Base-by-base conservation (phyloP, 2,113 vertebrate genomes). In the Actinemys pallida region DNA sequence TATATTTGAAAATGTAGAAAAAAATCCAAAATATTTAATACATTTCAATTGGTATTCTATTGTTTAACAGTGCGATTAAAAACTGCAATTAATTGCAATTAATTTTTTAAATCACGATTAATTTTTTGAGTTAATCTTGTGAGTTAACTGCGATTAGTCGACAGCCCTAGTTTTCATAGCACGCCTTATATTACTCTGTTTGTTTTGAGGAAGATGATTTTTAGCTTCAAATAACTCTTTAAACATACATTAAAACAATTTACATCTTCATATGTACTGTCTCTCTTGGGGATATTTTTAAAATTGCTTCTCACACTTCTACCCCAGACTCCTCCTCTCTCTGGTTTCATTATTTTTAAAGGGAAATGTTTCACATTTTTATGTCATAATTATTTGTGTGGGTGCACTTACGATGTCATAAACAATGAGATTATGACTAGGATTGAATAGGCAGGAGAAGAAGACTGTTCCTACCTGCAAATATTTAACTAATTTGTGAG, bases 401-500 rank as follows among this genome's bases (percentile, higher is more conserved):
- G 52, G 5, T 53, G 11, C 65, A 59, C 53, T 89, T 93, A 72
- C 20, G 59, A 56, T 11, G 49, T 83, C 5, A 1, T 89, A 92
- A 92, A 89, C 79, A 86, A 91, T 42, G 83, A 69, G 82, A 62
- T 88, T 59, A 65, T 84, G 8, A 80, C 84, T 92, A 75, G 86
- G 89, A 90, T 89, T 90, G 92, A 90, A 76, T 42, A 47, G 42
- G 69, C 69, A 27, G n/a, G 17, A 2, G 39, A 4, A 59, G 59
- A 53, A 94, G 93, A 96, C 94, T 59, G 59, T 90, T 91, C 19
- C 19, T 87, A 47, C 83, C 87, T 57, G 81, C 96, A 95, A 97
- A 90, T 95, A 92, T 95, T 95, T 94, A 94, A 90, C 69, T 84
- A 87, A 69, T 91, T 96, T 94, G 54, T 89, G 89, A 88, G 78